Base-by-base conservation (phyloP, 2,113 vertebrate species). In the Noturus placidus region DNA sequence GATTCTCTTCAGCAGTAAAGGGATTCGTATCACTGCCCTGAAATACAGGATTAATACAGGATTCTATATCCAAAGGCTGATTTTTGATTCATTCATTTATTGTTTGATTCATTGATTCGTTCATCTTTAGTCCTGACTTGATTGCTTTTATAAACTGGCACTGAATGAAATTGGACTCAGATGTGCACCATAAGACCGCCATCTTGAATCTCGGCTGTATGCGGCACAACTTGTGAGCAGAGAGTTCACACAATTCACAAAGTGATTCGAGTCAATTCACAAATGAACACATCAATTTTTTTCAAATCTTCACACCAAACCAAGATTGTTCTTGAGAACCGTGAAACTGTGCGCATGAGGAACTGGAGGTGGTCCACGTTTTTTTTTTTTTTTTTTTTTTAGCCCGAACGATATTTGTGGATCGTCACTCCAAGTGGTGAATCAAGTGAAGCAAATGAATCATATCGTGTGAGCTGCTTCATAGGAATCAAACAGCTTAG, bases 1-100 rank as follows among this genome's bases (percentile, higher is more conserved):
- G 87, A 88, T 61, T 88, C 54, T 19, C 22, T 70, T 85, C 69
- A 83, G 27, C 67, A 38, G 52, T 87, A 86, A 87, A 87, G 87
- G 82, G 87, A 87, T 84, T 69, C 50, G 70, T 63, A 74, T 86
- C 74, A 67, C n/a, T 67, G 27, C 54, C 57, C 78, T 56, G 67
- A 65, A 86, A 59, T 74, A 74, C 52, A 72, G 79, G 76, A 83
- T 25, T 76, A 27, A n/a, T 57, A 87, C 25, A 83, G 83, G 70
- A 19, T 86, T 86, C 56, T 72, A 33, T 46, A 63, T 61, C 61
- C 19, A 3, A 89, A 77, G 52, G 30, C 78, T 57, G 78, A 35
- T 59, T 35, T 6, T 35, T 79, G 5, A 79, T 79, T 56, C n/a
- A 59, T 80, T 35, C 78, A 22, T 22, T 59, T 8, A 57, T 80